Conservation (phyloP, 2,888 invertebrate genomes). For the Ornithoptera priamus region DNA sequence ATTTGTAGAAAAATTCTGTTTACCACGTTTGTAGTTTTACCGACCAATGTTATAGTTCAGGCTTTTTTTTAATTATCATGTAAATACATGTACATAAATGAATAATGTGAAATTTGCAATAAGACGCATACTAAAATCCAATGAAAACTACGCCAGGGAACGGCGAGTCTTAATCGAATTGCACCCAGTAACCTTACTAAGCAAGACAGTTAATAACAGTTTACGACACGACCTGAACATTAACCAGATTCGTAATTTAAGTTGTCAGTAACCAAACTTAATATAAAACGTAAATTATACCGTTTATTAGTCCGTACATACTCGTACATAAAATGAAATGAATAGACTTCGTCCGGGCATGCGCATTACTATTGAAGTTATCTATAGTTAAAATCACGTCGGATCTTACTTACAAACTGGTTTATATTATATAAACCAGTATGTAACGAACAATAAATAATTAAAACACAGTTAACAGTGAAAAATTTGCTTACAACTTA, state of each 20-base stretch:
- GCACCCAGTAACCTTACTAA: constrained; percentile 18
- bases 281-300: neutral
- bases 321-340: neutral
- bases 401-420: too few relatives aligned
- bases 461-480: too few relatives aligned
- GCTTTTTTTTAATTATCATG: neutral
- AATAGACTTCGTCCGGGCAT: neutral
- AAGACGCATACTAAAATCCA: neutral
- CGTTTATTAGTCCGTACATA: neutral
- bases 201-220: constrained; percentile 24
- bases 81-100: neutral
- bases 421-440: too few relatives aligned
- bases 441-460: too few relatives aligned
- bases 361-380: neutral
- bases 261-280: neutral
- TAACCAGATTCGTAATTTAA: constrained; percentile 4
- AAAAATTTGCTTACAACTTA: too few relatives aligned
- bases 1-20: neutral
- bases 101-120: neutral
- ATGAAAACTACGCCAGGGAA: neutral
- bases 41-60: too few relatives aligned
- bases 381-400: too few relatives aligned
- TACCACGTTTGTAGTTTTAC: neutral
- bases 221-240: constrained; percentile 11
- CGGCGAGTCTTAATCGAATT: constrained; percentile 18